A percentile compares a stretch with the other conserved stretches of the same genome.
Evolutionary conservation across 2,113 vertebrate species (phyloP).

Genomic region (Poecile atricapillus): DNA sequence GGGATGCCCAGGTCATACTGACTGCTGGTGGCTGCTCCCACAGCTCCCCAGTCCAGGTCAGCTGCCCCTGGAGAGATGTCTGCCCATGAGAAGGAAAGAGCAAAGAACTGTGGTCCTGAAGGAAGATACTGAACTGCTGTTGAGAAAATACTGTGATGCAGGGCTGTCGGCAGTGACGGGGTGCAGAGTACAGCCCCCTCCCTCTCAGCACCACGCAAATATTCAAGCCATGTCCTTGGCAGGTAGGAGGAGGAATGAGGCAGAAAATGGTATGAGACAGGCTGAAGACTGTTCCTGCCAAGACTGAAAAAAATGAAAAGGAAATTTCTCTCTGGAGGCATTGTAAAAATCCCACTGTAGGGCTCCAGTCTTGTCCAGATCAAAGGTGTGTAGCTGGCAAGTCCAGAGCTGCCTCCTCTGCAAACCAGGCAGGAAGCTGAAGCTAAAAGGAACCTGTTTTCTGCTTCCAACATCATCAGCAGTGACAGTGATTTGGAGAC

Average conservation of each 20-base stretch:
- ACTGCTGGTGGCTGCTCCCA: neutral
- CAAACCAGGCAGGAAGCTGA: neutral
- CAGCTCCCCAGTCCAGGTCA: neutral
- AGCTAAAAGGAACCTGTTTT: neutral
- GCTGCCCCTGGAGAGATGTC: neutral
- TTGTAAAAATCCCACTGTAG: neutral
- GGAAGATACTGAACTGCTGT: neutral
- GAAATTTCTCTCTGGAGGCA: slow-evolving; percentile 3
- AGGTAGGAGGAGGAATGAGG: slow-evolving; percentile 32
- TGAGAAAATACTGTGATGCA: neutral
- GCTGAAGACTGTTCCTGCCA: slow-evolving; percentile 12
- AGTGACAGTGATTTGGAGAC: neutral
- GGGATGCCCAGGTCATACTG: neutral
- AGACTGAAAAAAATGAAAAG: slow-evolving; percentile 2
- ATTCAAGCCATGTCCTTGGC: neutral
- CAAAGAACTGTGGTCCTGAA: neutral
- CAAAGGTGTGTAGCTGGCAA: neutral
- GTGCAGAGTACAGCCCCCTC: neutral
- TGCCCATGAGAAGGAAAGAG: neutral
- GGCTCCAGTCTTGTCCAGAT: neutral
- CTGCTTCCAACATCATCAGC: neutral
- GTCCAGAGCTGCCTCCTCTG: neutral
- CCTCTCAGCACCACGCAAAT: neutral
- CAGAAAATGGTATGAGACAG: slow-evolving; percentile 5
- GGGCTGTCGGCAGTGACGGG: fast-evolving